Conservation (phyloP, 2,797 vertebrate species). For the Netta rufina region DNA sequence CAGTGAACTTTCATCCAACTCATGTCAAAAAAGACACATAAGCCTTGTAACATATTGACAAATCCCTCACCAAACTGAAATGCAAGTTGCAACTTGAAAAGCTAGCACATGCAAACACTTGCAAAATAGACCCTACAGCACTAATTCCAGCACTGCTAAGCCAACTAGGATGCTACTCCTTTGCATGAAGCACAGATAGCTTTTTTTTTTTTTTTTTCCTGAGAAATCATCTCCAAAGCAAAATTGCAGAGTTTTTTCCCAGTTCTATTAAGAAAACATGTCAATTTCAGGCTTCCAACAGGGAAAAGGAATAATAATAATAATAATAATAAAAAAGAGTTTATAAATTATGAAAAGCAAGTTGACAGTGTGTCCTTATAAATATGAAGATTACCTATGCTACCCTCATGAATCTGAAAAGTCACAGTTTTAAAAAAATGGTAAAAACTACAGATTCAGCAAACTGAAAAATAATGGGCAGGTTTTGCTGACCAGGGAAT, state of each 20-base stretch:
- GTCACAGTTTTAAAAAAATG: constrained; percentile 63
- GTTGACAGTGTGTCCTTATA: constrained; percentile 76
- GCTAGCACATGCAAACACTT: not conserved
- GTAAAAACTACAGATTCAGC: constrained; percentile 72
- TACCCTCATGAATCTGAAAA: constrained; percentile 71
- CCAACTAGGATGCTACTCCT: not conserved
- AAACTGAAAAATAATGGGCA: constrained; percentile 71
- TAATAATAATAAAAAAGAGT: constrained; percentile 2
- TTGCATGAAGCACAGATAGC: constrained; percentile 2
- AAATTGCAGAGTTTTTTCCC: constrained; percentile 8
- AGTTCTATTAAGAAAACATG: constrained; percentile 60
- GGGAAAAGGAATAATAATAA: constrained; percentile 31
- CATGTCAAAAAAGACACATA: not conserved
- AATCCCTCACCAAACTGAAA: constrained; percentile 2
- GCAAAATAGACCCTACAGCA: constrained; percentile 36
- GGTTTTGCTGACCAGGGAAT: constrained; percentile 76
- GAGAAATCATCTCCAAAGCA: constrained; percentile 43
- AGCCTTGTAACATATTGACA: not conserved
- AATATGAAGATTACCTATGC: constrained; percentile 74
- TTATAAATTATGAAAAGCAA: constrained; percentile 77
- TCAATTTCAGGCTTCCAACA: constrained; percentile 59
- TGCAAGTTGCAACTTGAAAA: constrained; percentile 39
- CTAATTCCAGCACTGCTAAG: constrained; percentile 5
- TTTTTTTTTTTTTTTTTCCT: constrained; percentile 32
- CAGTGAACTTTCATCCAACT: not conserved